A percentile compares a stretch with the other conserved stretches of the same genome.
phyloP scores from a whole-genome alignment of 2,888 invertebrate species.

The Creontiades dilutus region DNA sequence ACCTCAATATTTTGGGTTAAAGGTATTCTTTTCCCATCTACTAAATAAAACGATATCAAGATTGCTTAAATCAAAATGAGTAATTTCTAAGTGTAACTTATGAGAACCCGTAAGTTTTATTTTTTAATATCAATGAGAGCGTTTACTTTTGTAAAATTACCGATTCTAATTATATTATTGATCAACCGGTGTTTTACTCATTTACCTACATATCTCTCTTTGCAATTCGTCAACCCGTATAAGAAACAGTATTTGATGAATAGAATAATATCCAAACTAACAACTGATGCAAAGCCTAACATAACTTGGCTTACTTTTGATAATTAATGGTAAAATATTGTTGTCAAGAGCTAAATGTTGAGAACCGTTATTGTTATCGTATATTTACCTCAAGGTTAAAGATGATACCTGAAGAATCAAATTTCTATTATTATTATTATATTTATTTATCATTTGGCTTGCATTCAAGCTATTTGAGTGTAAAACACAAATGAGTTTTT shows the following conservation, averaged over 20 bases:
- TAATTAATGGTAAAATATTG: background rate
- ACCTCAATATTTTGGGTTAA: background rate
- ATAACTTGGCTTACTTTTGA: background rate
- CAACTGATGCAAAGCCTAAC: no score
- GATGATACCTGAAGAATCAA: no score
- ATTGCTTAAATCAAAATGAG: slow-evolving; percentile 14
- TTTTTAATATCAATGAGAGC: background rate
- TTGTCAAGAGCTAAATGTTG: background rate
- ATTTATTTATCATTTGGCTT: no score
- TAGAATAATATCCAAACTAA: no score
- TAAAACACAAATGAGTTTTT: no score
- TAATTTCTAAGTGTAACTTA: background rate
- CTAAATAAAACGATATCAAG: background rate
- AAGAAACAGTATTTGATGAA: background rate
- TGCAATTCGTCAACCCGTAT: background rate
- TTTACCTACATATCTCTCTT: background rate
- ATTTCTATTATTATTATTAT: no score
- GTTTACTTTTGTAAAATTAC: slow-evolving; percentile 6
- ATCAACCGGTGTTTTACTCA: background rate
- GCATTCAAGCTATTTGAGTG: no score
- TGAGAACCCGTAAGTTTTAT: background rate
- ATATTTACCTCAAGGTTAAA: no score
- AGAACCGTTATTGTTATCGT: no score
- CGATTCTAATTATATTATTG: background rate
- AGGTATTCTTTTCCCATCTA: background rate